Percentiles rank a stretch among this genome's conserved stretches.
phyloP scores from a whole-genome alignment of 2,797 vertebrate genomes.

The Gallirallus australis region DNA sequence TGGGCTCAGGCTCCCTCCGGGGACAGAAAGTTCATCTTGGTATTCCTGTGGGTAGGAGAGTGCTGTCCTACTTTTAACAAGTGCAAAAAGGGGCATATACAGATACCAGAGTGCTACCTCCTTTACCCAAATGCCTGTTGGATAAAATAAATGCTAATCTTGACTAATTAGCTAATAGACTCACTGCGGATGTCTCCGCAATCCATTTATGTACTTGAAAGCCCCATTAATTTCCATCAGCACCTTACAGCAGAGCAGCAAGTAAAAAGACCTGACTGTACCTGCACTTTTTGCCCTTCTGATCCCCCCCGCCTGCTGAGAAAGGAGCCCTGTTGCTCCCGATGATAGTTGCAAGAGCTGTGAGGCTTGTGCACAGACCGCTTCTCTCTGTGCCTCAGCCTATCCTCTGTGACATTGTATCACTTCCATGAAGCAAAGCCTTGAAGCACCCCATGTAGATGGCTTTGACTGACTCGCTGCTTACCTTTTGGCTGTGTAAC shows the following conservation, averaged over 20 bases:
- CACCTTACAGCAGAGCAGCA: not conserved
- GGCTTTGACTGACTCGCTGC: not conserved
- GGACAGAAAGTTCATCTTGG: not conserved
- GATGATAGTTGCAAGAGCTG: not conserved
- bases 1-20: not conserved
- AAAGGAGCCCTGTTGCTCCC: not conserved
- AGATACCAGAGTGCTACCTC: not conserved
- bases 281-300: not conserved
- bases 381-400: not conserved
- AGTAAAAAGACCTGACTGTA: not conserved
- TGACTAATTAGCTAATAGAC: not conserved
- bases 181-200: not conserved
- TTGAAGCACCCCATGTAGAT: not conserved
- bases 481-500: not conserved
- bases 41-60: not conserved
- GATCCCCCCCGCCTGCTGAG: not conserved
- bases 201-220: conserved; percentile 2
- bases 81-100: not conserved
- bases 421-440: not conserved
- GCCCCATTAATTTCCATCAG: not conserved
- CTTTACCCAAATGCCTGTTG: not conserved
- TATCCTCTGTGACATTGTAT: not conserved
- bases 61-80: not conserved
- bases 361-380: not conserved
- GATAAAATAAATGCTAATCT: conserved; percentile 4